A percentile compares a stretch with the other conserved stretches of the same genome.
These are phyloP conservation scores for Spatula versicolor DNA, from an alignment of 2,797 vertebrate genomes.

Conservation along the genomic window DNA sequence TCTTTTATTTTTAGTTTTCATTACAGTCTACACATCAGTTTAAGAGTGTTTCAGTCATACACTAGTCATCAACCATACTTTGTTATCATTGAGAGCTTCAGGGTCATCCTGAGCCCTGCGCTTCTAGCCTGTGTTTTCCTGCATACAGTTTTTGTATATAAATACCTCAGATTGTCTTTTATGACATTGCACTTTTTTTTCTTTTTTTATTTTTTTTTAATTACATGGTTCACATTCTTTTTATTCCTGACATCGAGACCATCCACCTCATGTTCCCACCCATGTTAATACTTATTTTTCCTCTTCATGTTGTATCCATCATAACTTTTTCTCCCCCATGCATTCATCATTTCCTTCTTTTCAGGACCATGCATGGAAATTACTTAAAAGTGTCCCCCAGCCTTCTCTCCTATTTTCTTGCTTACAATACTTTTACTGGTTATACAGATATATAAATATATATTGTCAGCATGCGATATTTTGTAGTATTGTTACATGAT, in stretches of 20 bases:
- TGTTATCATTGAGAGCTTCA: not conserved
- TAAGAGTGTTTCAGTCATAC: not conserved
- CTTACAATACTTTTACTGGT: not conserved
- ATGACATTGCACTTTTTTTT: not conserved
- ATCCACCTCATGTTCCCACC: not conserved
- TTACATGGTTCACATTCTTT: not conserved
- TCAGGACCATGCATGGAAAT: not conserved
- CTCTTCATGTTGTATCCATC: not conserved
- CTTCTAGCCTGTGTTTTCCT: not conserved
- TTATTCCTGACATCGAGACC: not conserved
- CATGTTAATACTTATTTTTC: not conserved
- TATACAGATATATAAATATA: not conserved
- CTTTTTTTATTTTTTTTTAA: not conserved
- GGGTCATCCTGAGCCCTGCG: not conserved
- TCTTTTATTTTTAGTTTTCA: not conserved
- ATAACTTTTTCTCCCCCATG: not conserved
- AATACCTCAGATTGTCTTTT: not conserved
- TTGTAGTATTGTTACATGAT: not conserved
- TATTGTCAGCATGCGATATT: not conserved
- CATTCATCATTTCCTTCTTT: not conserved
- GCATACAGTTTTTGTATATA: not conserved
- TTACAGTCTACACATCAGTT: not conserved
- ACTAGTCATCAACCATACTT: not conserved
- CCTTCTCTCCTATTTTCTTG: not conserved
- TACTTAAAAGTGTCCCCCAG: not conserved